These are phyloP conservation scores for Sceliomorpha sp. DNA, from an alignment of 2,888 invertebrate species.

Conservation along the genomic window DNA sequence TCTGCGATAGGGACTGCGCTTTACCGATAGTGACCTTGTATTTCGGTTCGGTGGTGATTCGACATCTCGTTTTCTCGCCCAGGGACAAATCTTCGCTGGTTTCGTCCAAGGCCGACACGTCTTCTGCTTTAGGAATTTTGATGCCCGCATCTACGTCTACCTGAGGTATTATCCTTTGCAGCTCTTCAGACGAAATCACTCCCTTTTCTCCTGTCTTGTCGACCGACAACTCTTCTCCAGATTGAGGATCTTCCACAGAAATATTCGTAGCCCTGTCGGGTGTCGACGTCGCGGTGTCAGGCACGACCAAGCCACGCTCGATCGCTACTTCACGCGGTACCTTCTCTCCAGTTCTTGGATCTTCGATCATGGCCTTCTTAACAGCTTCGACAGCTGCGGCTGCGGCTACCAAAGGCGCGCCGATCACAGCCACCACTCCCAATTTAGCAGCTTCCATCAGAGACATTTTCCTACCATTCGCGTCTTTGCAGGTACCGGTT, in stretches of 20 bases:
- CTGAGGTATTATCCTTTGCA: conserved; percentile 64
- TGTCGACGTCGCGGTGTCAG: conserved; percentile 57
- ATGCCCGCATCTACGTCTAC: conserved; percentile 40
- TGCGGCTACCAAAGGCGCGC: conserved; percentile 87
- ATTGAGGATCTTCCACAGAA: conserved; percentile 75
- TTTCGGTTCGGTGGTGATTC: conserved; percentile 84
- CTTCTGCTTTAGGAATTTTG: conserved; percentile 82
- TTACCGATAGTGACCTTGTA: conserved; percentile 85
- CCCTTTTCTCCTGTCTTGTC: conserved; percentile 84
- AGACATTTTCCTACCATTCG: conserved; percentile 85
- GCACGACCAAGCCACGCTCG: conserved; percentile 85
- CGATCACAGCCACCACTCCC: conserved; percentile 88
- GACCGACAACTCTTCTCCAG: conserved; percentile 82
- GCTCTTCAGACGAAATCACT: conserved; percentile 82
- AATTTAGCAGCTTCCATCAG: conserved; percentile 88
- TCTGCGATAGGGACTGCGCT: conserved; percentile 82
- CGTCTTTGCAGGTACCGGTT: conserved; percentile 86
- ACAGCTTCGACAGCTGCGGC: conserved; percentile 86
- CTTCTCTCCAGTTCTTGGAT: conserved; percentile 90
- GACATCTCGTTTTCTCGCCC: conserved; percentile 83
- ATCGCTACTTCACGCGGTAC: conserved; percentile 91
- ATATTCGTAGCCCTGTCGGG: conserved; percentile 43
- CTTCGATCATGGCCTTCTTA: conserved; percentile 84
- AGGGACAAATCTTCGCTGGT: conserved; percentile 79
- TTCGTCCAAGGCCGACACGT: conserved; percentile 65